These are phyloP conservation scores for Ramphastos sulfuratus DNA, from an alignment of 2,113 vertebrate genomes.

Conservation along the genomic window DNA sequence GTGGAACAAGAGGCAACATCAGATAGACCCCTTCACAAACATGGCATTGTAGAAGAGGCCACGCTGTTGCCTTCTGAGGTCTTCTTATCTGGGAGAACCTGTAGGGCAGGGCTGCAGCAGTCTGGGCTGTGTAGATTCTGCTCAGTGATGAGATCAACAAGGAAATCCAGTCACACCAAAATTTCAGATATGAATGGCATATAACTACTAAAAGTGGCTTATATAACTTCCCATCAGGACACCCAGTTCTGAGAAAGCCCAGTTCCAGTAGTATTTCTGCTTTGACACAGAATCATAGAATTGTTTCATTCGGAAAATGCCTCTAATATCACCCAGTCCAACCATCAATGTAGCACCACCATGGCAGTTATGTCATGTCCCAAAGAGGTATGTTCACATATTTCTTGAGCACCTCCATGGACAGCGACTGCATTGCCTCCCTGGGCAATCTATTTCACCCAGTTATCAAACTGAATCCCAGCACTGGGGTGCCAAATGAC, in stretches of 20 bases:
- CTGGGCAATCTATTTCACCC: too few relatives aligned
- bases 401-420: too few relatives aligned
- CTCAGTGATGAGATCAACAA: neutral
- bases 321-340: too few relatives aligned
- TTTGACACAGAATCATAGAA: neutral
- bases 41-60: neutral
- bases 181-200: too few relatives aligned
- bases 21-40: neutral
- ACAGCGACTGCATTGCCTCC: too few relatives aligned
- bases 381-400: too few relatives aligned
- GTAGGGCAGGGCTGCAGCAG: neutral
- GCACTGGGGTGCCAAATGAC: neutral
- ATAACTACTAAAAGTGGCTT: neutral
- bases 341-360: too few relatives aligned
- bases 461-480: neutral
- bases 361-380: too few relatives aligned
- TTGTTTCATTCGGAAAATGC: too few relatives aligned
- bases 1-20: neutral
- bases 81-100: fast-evolving
- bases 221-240: neutral
- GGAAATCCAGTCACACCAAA: neutral
- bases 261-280: neutral
- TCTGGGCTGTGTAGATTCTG: neutral
- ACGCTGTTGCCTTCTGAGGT: neutral
- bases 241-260: neutral